A percentile compares a stretch with the other conserved stretches of the same genome.
phyloP scores from a whole-genome alignment of 2,888 invertebrate species.

The Pachymerium ferrugineum region DNA sequence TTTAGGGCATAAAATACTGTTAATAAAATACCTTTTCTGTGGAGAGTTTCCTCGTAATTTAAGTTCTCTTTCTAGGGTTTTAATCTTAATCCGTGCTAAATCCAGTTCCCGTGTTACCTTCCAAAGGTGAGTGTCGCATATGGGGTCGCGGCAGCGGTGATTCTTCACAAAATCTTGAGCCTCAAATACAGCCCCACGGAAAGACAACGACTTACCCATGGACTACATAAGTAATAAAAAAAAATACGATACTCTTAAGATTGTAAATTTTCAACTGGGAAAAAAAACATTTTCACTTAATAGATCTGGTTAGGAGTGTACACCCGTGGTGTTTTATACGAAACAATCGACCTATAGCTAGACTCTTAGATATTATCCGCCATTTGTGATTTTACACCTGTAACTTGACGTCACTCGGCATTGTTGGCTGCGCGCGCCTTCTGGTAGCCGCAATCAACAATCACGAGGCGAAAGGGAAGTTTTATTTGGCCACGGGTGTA shows the following conservation, averaged over 20 bases:
- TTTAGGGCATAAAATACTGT: too few relatives aligned
- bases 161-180: slow-evolving; percentile 69
- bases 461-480: too few relatives aligned
- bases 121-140: slow-evolving; percentile 65
- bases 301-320: too few relatives aligned
- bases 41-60: not conserved
- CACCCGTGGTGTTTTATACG: too few relatives aligned
- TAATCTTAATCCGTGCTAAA: slow-evolving; percentile 73
- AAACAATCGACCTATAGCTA: too few relatives aligned
- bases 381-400: too few relatives aligned
- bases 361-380: too few relatives aligned
- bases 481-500: too few relatives aligned
- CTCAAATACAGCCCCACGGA: slow-evolving; percentile 71
- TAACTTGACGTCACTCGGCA: too few relatives aligned
- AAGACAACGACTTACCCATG: slow-evolving; percentile 72
- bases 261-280: not conserved
- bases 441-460: too few relatives aligned
- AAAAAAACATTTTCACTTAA: too few relatives aligned
- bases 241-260: not conserved
- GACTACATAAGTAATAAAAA: slow-evolving; percentile 48
- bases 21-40: not conserved
- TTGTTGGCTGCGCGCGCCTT: too few relatives aligned
- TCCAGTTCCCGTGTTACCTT: slow-evolving; percentile 86
- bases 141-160: slow-evolving; percentile 70
- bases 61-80: slow-evolving; percentile 66